Conservation (phyloP, 2,113 vertebrate genomes). For the Chaetorhynchus papuensis region DNA sequence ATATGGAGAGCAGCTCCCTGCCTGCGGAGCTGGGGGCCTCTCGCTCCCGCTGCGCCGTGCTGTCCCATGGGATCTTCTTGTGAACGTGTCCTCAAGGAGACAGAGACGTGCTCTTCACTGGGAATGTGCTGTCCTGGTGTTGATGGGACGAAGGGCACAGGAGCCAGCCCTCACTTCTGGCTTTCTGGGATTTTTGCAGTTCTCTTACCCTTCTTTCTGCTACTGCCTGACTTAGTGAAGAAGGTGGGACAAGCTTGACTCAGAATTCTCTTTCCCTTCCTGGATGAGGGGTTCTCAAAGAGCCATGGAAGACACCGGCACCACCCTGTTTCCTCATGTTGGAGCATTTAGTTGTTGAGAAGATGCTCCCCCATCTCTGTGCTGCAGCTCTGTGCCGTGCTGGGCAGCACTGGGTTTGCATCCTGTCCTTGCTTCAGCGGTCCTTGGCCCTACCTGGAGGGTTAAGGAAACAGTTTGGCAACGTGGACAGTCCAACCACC, state of each 20-base stretch:
- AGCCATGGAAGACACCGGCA: neutral
- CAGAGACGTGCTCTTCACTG: neutral
- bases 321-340: neutral
- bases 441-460: neutral
- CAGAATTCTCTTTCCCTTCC: neutral
- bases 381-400: accelerated
- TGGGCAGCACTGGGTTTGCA: neutral
- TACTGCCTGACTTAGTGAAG: neutral
- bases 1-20: slow-evolving; percentile 61
- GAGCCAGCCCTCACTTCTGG: neutral
- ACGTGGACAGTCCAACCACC: neutral
- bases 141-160: accelerated
- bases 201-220: neutral
- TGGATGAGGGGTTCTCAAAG: neutral
- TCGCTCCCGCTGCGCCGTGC: neutral
- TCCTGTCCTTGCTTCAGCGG: neutral
- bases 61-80: neutral
- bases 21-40: neutral
- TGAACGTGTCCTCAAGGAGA: neutral
- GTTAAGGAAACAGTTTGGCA: neutral
- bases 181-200: neutral
- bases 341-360: neutral
- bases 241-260: neutral
- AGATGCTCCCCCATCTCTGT: neutral
- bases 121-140: neutral